Conservation (phyloP, 2,888 invertebrate genomes). For the Amorpha juglandis region DNA sequence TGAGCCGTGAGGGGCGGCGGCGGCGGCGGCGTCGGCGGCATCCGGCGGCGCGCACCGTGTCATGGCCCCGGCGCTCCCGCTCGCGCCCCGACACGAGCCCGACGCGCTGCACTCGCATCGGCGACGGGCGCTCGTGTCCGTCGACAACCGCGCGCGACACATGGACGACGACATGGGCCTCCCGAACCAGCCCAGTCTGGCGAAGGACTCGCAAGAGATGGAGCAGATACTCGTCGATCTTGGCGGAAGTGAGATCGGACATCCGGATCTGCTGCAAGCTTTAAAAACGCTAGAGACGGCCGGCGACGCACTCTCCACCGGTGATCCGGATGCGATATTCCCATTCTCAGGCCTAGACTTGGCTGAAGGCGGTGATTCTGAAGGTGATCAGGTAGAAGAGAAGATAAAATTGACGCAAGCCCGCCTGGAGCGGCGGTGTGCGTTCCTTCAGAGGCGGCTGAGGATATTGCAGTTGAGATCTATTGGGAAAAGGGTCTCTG, state of each 20-base stretch:
- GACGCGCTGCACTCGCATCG: conserved; percentile 56
- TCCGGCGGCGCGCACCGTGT: conserved; percentile 85
- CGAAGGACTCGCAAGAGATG: conserved; percentile 86
- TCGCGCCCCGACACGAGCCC: conserved; percentile 81
- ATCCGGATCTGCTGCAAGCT: conserved; percentile 89
- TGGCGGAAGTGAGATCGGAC: conserved; percentile 83
- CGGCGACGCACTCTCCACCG: conserved; percentile 69
- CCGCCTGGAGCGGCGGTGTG: conserved; percentile 87
- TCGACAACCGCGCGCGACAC: conserved; percentile 81
- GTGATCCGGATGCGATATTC: conserved; percentile 79
- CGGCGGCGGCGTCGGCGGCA: conserved; percentile 59
- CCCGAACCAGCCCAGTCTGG: conserved; percentile 82
- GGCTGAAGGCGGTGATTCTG: conserved; percentile 80
- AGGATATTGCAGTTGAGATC: conserved; percentile 90
- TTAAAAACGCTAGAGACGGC: conserved; percentile 89
- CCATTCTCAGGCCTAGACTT: conserved; percentile 74
- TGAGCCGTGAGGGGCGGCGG: conserved; percentile 70
- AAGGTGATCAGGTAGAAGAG: conserved; percentile 80
- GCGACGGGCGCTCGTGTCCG: conserved; percentile 77
- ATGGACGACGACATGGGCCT: conserved; percentile 86
- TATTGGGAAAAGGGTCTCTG: conserved; percentile 90
- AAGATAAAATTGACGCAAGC: conserved; percentile 83
- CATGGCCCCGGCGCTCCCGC: conserved; percentile 98
- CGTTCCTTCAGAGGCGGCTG: conserved; percentile 89
- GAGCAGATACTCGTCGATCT: conserved; percentile 87